Base-by-base conservation (phyloP, 2,888 invertebrate genomes). In the Maniola hyperantus region DNA sequence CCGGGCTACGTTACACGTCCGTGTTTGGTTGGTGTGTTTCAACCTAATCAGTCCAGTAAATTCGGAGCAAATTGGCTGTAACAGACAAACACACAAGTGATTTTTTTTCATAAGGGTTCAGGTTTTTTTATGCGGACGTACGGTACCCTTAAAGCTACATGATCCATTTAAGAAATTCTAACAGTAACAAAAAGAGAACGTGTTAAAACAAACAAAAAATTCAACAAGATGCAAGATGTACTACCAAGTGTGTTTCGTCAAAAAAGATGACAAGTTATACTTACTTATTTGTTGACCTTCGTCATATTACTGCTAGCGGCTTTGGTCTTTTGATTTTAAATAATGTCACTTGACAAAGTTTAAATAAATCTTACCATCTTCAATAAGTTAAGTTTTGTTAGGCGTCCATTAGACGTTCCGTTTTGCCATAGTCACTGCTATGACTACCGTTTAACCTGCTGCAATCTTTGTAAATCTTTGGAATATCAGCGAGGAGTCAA, bases 261-360 rank as follows among this genome's bases (percentile, higher is more conserved):
- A 34, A 57, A 63, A 64, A 48, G 48, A 57, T 58, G 64, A 64
- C 64, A 57, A 44, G 58, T 26, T 42, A 58, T 44, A 44, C 44
- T 46, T 44, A 44, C 44, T 46, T 44, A 58, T 44, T 58, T 58
- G 44, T 58, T 44, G 39, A 58, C 44, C 58, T 58, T 58, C 44
- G 44, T 58, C 58, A 58, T 33, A 58, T 58, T 44, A 58, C 58
- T n/a, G 44, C 26, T 44, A 20, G 58, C 44, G 58, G 58, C 44
- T 44, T 58, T 46, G 58, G 58, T 46, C 58, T 58, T 33, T 58
- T 55, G 36, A 58, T 18, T 58, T 58, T 44, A n/a, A 58, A 55
- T 55, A 44, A 58, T 58, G 58, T 46, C 42, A 58, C 44, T 26
- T 58, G 42, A 11, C 11, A 58, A n/a, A 58, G 33, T 44, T 13